phyloP scores from a whole-genome alignment of 2,888 invertebrate genomes.

The Ormyrus labotus region DNA sequence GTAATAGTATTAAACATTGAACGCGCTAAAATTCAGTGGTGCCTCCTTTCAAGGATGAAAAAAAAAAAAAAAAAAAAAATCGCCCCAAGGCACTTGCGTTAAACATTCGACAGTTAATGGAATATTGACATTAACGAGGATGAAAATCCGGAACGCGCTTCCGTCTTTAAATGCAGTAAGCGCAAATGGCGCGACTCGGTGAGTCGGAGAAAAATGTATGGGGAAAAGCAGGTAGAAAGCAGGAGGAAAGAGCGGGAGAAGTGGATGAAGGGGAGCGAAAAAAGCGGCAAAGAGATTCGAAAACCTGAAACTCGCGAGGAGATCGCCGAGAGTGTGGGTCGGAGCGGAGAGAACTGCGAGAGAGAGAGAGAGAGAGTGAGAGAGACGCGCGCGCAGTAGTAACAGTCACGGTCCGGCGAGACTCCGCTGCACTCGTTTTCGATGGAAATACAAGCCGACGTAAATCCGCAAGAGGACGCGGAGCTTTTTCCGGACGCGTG shows the following conservation, averaged over 20 bases:
- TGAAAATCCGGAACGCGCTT: slow-evolving; percentile 15
- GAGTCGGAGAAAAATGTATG: slow-evolving; percentile 37
- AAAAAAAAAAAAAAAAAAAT: not conserved
- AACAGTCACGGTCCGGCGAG: slow-evolving; percentile 50
- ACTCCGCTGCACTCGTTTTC: slow-evolving; percentile 55
- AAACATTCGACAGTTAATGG: slow-evolving; percentile 19
- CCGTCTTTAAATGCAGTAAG: no score
- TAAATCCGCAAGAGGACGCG: slow-evolving; percentile 58
- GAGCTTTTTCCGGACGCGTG: slow-evolving; percentile 58
- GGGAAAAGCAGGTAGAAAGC: slow-evolving; percentile 46
- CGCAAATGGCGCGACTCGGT: no score
- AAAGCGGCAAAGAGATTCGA: slow-evolving; percentile 47
- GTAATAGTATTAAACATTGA: no score
- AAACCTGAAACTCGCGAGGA: slow-evolving; percentile 36
- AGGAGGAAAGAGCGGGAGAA: slow-evolving; percentile 8
- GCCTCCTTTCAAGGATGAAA: no score
- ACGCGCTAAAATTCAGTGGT: no score
- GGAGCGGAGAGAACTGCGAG: no score
- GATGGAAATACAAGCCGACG: slow-evolving; percentile 63
- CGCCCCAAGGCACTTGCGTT: not conserved
- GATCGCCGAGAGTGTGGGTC: no score
- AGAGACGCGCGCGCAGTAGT: not conserved
- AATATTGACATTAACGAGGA: slow-evolving; percentile 17
- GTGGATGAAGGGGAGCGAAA: slow-evolving; percentile 36
- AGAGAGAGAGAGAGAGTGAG: no score